These are phyloP conservation scores for Poeciliopsis paucimaculata DNA, from an alignment of 2,797 vertebrate genomes.

Conservation along the genomic window DNA sequence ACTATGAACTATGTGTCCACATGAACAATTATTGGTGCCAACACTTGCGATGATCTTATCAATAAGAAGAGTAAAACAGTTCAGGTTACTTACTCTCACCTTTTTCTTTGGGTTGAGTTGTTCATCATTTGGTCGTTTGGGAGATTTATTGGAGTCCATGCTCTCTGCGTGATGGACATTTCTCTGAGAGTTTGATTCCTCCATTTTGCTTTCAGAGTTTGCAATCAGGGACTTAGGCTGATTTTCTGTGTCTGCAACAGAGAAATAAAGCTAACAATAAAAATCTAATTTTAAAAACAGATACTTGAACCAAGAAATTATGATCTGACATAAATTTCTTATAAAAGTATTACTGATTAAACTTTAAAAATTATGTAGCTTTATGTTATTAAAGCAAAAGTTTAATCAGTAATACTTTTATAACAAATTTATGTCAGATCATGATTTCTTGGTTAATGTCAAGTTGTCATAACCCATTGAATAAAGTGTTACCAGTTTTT, in stretches of 20 bases:
- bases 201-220: conserved; percentile 19
- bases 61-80: rapidly evolving
- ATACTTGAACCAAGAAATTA: neutral
- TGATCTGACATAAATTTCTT: no score
- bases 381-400: no score
- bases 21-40: neutral
- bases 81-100: conserved; percentile 39
- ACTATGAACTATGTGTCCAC: rapidly evolving
- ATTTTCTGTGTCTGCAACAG: conserved; percentile 30
- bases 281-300: neutral
- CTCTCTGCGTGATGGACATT: rapidly evolving
- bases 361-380: no score
- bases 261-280: neutral
- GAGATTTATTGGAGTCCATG: conserved; percentile 23
- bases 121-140: conserved; percentile 69
- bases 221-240: conserved; percentile 38
- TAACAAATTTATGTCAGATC: no score
- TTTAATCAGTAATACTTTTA: no score
- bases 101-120: conserved; percentile 51
- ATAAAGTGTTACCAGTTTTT: no score
- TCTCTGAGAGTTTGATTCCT: conserved; percentile 16
- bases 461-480: no score
- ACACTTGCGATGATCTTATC: neutral
- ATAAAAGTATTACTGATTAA: no score
- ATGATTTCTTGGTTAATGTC: no score